Conservation (phyloP, 2,888 invertebrate genomes). For the Dynastes tityus region DNA sequence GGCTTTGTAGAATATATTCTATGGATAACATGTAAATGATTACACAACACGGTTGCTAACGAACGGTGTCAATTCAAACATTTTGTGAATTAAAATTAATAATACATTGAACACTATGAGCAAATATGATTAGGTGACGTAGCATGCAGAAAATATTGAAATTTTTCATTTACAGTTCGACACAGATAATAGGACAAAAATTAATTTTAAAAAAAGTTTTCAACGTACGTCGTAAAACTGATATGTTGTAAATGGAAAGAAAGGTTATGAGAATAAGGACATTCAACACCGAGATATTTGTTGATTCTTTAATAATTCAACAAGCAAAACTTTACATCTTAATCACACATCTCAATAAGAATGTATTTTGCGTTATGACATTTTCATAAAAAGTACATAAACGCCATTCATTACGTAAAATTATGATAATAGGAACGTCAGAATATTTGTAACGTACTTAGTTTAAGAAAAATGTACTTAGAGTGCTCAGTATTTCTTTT, state of each 20-base stretch:
- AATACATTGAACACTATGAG: constrained; percentile 34
- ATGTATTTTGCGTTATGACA: neutral
- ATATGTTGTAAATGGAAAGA: constrained; percentile 8
- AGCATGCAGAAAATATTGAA: constrained; percentile 43
- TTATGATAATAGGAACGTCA: too few species aligned
- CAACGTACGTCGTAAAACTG: constrained; percentile 14
- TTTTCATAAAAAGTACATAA: neutral
- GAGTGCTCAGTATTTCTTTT: too few species aligned
- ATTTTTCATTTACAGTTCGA: constrained; percentile 39
- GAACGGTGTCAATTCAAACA: constrained; percentile 42
- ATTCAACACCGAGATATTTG: constrained; percentile 9
- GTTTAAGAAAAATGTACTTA: too few species aligned
- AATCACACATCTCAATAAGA: constrained; percentile 5
- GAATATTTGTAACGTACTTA: too few species aligned
- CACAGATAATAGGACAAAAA: constrained; percentile 21
- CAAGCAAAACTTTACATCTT: neutral
- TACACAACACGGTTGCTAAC: constrained; percentile 42
- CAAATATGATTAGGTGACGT: constrained; percentile 45
- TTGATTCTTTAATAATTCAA: neutral
- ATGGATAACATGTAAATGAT: constrained; percentile 35
- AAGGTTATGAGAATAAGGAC: constrained; percentile 40
- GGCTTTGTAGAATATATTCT: constrained; percentile 34
- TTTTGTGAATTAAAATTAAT: constrained; percentile 38
- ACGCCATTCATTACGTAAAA: too few species aligned
- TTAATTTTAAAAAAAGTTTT: constrained; percentile 8